Percentiles rank a stretch among this genome's conserved stretches.
phyloP scores from a whole-genome alignment of 2,113 vertebrate genomes.

The Todiramphus chloris region DNA sequence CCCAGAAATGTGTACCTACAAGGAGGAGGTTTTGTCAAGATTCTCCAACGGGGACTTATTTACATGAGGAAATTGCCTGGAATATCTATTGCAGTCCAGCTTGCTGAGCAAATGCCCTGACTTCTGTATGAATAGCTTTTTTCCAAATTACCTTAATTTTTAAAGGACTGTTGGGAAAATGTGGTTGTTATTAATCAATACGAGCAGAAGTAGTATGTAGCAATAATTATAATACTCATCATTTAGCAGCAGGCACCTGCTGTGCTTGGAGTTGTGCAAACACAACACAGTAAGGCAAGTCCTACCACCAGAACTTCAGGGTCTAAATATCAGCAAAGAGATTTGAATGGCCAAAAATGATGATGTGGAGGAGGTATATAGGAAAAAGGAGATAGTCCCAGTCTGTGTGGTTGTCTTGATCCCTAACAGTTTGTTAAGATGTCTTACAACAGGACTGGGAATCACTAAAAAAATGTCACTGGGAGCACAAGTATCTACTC shows the following conservation, averaged over 20 bases:
- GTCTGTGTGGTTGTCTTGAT: neutral
- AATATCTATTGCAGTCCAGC: neutral
- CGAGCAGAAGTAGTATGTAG: neutral
- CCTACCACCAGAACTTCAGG: neutral
- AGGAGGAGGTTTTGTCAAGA: neutral
- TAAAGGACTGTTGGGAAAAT: neutral
- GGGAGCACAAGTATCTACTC: neutral
- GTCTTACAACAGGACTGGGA: neutral
- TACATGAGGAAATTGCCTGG: neutral
- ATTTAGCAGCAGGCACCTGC: neutral
- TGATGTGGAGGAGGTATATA: neutral
- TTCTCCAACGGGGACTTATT: neutral
- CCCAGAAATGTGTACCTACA: neutral
- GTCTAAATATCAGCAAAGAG: neutral
- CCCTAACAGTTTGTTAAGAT: neutral
- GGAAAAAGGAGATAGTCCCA: neutral
- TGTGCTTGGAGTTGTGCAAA: neutral
- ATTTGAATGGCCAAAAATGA: neutral
- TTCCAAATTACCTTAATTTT: constrained; percentile 8
- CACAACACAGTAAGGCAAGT: neutral
- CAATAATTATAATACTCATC: neutral
- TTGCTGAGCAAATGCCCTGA: neutral
- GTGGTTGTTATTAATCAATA: neutral
- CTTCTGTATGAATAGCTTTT: neutral
- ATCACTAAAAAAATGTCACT: neutral